Evolutionary conservation across 2,113 vertebrate genomes (phyloP).

Genomic region (Camelus bactrianus): DNA sequence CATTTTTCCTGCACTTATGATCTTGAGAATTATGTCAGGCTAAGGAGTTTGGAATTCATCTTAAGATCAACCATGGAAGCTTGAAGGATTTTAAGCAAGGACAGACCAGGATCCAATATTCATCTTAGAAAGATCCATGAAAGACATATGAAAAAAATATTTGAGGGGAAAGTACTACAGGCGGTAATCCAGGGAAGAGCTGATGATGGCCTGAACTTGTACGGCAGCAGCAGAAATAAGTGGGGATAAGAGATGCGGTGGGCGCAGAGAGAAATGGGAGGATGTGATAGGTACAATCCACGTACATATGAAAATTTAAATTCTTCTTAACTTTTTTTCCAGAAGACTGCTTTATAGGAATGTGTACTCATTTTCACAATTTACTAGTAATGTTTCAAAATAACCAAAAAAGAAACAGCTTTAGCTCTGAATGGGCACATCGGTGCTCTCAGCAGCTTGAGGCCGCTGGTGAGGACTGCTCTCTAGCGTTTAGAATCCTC

Average conservation of each 20-base stretch:
- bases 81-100: constrained; percentile 23
- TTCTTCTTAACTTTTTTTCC: not conserved
- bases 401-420: not conserved
- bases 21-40: constrained; percentile 31
- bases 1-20: not conserved
- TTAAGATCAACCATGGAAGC: constrained; percentile 3
- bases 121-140: constrained; percentile 8
- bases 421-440: not conserved
- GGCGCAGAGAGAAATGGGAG: not conserved
- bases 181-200: not conserved
- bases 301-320: not conserved
- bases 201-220: not conserved
- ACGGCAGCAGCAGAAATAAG: not conserved
- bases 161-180: not conserved
- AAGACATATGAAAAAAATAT: not conserved
- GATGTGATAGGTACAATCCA: too few species aligned
- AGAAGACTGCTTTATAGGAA: not conserved
- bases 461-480: not conserved
- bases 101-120: not conserved
- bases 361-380: not conserved
- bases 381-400: constrained; percentile 20
- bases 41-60: constrained; percentile 39
- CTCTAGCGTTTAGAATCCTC: not conserved
- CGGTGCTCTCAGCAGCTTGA: rapidly evolving
- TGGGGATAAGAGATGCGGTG: not conserved